A percentile compares a stretch with the other conserved stretches of the same genome.
Evolutionary conservation across 2,888 invertebrate genomes (phyloP).

Genomic region (Pristionchus entomophagus): DNA sequence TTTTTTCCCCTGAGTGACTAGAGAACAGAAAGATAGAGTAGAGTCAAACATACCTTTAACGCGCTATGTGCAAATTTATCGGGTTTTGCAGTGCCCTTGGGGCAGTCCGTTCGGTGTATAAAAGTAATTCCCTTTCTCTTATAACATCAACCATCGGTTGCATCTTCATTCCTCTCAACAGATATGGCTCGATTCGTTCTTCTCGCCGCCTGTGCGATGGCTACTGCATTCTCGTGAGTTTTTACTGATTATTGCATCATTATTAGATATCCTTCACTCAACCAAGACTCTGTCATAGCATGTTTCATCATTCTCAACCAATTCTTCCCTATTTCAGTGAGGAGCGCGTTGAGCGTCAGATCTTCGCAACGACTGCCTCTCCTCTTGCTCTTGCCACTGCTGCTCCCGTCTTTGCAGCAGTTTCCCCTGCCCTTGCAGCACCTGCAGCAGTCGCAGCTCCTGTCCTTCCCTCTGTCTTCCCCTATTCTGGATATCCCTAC

Average conservation of each 20-base stretch:
- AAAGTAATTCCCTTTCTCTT: not conserved
- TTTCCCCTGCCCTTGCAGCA: not conserved
- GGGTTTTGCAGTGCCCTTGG: not conserved
- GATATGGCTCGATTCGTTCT: conserved; percentile 19
- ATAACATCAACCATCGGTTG: not conserved
- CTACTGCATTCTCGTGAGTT: conserved; percentile 15
- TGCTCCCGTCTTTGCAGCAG: conserved; percentile 25
- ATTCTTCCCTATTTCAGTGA: conserved; percentile 14
- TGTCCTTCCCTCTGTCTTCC: not conserved
- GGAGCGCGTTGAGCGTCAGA: conserved; percentile 37
- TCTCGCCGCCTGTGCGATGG: conserved; percentile 13
- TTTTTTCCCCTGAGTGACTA: not conserved
- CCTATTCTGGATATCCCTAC: conserved; percentile 16
- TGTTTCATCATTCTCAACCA: not conserved
- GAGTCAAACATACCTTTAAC: not conserved
- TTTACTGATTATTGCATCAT: not conserved
- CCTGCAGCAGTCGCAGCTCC: conserved; percentile 37
- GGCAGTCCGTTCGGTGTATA: not conserved
- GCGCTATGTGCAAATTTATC: not conserved
- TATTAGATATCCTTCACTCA: not conserved
- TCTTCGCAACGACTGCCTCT: conserved; percentile 20
- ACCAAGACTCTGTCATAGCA: too few species aligned
- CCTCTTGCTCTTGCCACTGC: not conserved
- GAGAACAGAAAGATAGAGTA: not conserved
- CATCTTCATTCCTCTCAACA: not conserved